phyloP scores from a whole-genome alignment of 2,113 vertebrate species.

The Triplophysa dalaica region DNA sequence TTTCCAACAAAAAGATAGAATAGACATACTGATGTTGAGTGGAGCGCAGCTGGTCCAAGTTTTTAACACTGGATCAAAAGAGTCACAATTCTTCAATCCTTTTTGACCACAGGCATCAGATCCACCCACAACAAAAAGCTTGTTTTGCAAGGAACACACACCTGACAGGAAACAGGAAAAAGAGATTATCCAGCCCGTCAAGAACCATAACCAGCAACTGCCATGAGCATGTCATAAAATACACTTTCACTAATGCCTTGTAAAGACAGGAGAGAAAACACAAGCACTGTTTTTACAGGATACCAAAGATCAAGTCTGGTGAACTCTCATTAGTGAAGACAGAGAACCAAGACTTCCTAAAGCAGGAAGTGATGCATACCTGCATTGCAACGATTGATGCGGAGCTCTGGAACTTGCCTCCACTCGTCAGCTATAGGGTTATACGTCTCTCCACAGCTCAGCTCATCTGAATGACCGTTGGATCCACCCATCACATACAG shows the following conservation, averaged over 20 bases:
- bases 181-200: not conserved
- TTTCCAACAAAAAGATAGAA: not conserved
- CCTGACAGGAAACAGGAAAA: conserved; percentile 67
- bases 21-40: conserved; percentile 89
- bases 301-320: too few species aligned
- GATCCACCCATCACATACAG: conserved; percentile 96
- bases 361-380: conserved; percentile 65
- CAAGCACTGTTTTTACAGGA: too few species aligned
- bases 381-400: conserved; percentile 96
- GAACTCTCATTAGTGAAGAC: too few species aligned
- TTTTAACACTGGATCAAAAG: conserved; percentile 92
- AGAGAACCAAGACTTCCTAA: too few species aligned
- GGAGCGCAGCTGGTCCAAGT: conserved; percentile 89
- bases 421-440: conserved; percentile 86
- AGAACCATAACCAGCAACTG: not conserved
- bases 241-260: too few species aligned
- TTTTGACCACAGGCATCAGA: conserved; percentile 97
- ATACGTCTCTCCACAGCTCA: conserved; percentile 94
- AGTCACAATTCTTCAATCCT: conserved; percentile 95
- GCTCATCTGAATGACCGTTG: conserved; percentile 93
- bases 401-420: conserved; percentile 88
- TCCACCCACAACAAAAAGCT: conserved; percentile 91
- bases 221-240: too few species aligned
- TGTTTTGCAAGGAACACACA: conserved; percentile 89
- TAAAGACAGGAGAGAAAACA: too few species aligned